A percentile compares a stretch with the other conserved stretches of the same genome.
phyloP scores from a whole-genome alignment of 2,113 vertebrate genomes.

The Tympanuchus pallidicinctus region DNA sequence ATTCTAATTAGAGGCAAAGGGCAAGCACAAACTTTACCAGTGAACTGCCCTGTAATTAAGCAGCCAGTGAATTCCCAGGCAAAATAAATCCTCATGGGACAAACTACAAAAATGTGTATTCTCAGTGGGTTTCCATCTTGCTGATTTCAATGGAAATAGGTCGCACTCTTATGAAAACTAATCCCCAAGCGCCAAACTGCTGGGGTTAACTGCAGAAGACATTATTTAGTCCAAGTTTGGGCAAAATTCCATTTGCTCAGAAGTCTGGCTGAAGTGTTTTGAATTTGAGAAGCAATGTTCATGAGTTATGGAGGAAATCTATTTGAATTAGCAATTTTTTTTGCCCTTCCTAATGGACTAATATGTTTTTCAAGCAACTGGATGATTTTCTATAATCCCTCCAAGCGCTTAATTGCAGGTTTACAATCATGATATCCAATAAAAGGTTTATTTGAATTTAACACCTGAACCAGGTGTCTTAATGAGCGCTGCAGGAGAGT shows the following conservation, averaged over 20 bases:
- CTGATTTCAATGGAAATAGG: background rate
- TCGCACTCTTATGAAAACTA: background rate
- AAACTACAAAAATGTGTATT: background rate
- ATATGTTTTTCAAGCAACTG: background rate
- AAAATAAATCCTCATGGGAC: background rate
- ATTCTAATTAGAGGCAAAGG: background rate
- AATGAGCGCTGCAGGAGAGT: background rate
- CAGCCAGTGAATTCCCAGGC: background rate
- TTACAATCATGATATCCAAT: background rate
- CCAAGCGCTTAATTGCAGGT: background rate
- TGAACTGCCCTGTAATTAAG: background rate
- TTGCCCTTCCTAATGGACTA: background rate
- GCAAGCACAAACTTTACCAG: background rate
- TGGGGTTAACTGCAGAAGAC: background rate
- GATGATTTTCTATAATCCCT: slow-evolving; percentile 11
- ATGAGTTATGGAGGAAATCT: slow-evolving; percentile 6
- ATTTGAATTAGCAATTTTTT: background rate
- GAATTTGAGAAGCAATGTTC: slow-evolving; percentile 10
- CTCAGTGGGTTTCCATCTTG: background rate
- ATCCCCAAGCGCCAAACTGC: background rate
- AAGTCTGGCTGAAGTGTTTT: background rate
- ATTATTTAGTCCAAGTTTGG: background rate
- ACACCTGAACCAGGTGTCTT: background rate
- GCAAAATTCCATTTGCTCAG: slow-evolving; percentile 21
- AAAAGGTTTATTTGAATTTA: background rate